A percentile compares a stretch with the other conserved stretches of the same genome.
phyloP scores from a whole-genome alignment of 2,888 invertebrate genomes.

The Callosobruchus maculatus region DNA sequence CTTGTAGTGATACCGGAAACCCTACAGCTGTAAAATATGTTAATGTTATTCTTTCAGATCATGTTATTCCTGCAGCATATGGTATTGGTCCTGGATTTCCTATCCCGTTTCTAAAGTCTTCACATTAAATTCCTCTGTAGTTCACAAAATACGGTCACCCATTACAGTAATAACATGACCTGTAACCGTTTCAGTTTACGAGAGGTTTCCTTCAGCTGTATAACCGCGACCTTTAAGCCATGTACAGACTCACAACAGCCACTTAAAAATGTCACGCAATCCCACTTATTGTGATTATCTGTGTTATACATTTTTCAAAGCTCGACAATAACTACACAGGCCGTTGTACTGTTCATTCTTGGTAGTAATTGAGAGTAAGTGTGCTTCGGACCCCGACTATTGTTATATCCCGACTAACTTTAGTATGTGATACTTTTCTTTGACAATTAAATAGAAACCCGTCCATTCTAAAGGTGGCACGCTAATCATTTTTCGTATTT shows the following conservation, averaged over 20 bases:
- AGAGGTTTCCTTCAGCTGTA: neutral
- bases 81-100: too few relatives aligned
- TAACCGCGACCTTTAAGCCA: neutral
- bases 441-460: too few relatives aligned
- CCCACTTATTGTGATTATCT: neutral
- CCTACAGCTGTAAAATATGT: too few relatives aligned
- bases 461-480: too few relatives aligned
- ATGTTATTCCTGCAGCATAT: too few relatives aligned
- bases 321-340: neutral
- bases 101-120: too few relatives aligned
- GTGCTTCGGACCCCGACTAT: neutral
- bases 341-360: neutral
- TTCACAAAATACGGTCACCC: neutral
- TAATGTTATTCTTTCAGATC: too few relatives aligned
- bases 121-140: neutral
- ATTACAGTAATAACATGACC: neutral
- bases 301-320: neutral
- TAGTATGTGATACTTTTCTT: too few relatives aligned
- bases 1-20: too few relatives aligned
- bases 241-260: neutral
- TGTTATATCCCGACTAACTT: too few relatives aligned
- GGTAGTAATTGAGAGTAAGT: neutral
- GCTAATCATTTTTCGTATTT: too few relatives aligned
- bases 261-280: neutral
- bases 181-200: neutral